Evolutionary conservation across 2,113 vertebrate genomes (phyloP), one percentile per base, ranked within the genome.

Genomic region (Atrichornis clamosus): DNA sequence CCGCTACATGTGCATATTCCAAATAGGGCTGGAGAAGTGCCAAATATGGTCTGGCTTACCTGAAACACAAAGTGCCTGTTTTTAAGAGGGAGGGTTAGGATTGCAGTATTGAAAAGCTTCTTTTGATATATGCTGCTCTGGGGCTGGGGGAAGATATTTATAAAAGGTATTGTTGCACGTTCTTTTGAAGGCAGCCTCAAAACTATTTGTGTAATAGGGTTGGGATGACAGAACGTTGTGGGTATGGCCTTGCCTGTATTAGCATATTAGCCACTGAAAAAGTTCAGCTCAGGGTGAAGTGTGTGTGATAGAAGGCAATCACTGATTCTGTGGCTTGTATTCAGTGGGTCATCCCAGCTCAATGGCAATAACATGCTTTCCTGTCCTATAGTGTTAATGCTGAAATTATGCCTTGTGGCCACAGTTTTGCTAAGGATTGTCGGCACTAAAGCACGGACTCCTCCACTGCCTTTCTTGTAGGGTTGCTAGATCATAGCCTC

Each of bases 391-490:
- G 6, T 41, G 32, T 82, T 73, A 53, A 63, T 95, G 63, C 58
- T 79, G 65, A 76, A 94, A 41, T 10, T n/a, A 1, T 73, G 20
- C 56, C 67, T 53, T 68, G 23, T 24, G 53, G 15, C 41, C 68
- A 37, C 19, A 28, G 30, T 81, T 92, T 84, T 70, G 22, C 33
- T 52, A 30, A 77, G 56, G 49, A 37, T 58, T 82, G 44, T 75
- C 2, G 1, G 27, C 11, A 33, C 11, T 33, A 37, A 35, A 52
- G 49, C 1, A 0, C 47, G 64, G 60, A 24, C 22, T n/a, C 8
- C 20, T 23, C 73, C 18, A 10, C 2, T 49, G 56, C 37, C 39
- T 35, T 65, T 49, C 53, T 84, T 5, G 4, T 6, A 17, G 11
- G 8, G 15, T 56, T 68, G 55, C 60, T 44, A 22, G 28, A 33